These are phyloP conservation scores for Diabrotica undecimpunctata DNA, from an alignment of 1,140 invertebrate genomes.

Conservation along the genomic window DNA sequence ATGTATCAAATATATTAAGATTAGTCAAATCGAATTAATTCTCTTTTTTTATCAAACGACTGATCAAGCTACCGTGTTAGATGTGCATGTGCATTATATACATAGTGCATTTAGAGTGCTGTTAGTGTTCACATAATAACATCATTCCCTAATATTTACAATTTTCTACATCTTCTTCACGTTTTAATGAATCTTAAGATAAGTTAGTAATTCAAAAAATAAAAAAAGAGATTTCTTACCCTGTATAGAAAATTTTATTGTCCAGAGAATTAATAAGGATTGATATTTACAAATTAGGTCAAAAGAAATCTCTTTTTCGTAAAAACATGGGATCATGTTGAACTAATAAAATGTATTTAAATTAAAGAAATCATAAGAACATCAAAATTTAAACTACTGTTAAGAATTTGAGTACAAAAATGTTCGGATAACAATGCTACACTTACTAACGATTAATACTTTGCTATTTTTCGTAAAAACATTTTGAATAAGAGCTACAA, in stretches of 20 bases:
- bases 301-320: conserved; percentile 7
- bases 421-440: not conserved
- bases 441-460: not conserved
- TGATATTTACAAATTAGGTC: not conserved
- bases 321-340: not conserved
- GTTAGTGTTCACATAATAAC: conserved; percentile 24
- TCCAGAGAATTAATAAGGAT: not conserved
- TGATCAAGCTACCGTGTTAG: conserved; percentile 15
- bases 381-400: conserved; percentile 1
- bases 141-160: conserved; percentile 25
- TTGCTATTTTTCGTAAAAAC: not conserved
- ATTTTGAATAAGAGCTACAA: conserved; percentile 5
- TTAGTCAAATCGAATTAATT: too few relatives aligned
- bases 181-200: not conserved
- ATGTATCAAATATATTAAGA: too few relatives aligned
- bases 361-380: not conserved
- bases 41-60: not conserved
- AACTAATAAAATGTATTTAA: not conserved
- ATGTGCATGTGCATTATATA: conserved; percentile 34
- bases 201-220: conserved; percentile 3
- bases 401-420: not conserved
- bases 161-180: conserved; percentile 4
- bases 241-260: conserved; percentile 17
- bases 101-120: conserved; percentile 28
- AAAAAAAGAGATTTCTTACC: conserved; percentile 27